These are phyloP conservation scores for Lysiphlebus fabarum DNA, from an alignment of 1,140 invertebrate species.

Conservation along the genomic window DNA sequence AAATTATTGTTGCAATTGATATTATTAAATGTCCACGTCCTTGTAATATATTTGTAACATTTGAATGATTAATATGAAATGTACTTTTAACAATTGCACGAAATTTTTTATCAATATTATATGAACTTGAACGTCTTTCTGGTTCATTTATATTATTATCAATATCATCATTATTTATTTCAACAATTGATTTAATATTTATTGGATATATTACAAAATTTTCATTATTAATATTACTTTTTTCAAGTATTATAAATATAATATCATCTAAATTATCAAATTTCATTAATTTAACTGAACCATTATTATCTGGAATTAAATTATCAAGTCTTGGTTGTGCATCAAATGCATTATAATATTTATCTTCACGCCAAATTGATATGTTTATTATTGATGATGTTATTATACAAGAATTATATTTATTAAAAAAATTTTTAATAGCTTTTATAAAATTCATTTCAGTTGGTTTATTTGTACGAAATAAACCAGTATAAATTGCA, in stretches of 20 bases:
- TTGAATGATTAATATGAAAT: constrained; percentile 40
- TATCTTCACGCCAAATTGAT: constrained; percentile 42
- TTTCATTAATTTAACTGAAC: constrained; percentile 42
- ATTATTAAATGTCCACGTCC: constrained; percentile 38
- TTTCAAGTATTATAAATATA: constrained; percentile 44
- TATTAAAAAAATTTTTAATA: constrained; percentile 41
- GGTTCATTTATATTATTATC: constrained; percentile 22
- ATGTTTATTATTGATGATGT: constrained; percentile 41
- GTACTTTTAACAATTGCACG: constrained; percentile 41
- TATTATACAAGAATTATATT: constrained; percentile 35
- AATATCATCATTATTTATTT: constrained; percentile 17
- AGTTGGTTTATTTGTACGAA: constrained; percentile 39
- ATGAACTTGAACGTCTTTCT: constrained; percentile 35
- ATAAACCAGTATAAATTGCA: constrained; percentile 39
- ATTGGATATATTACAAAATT: constrained; percentile 40
- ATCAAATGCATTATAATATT: constrained; percentile 45
- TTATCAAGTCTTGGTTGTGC: constrained; percentile 39
- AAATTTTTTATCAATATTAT: constrained; percentile 34
- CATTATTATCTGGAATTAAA: constrained; percentile 24
- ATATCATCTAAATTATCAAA: constrained; percentile 36
- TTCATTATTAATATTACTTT: constrained; percentile 41
- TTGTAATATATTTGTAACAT: constrained; percentile 32
- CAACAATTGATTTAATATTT: constrained; percentile 18
- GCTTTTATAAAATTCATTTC: constrained; percentile 42
- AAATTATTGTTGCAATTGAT: constrained; percentile 42